Percentiles rank a stretch among this genome's conserved stretches.
Evolutionary conservation across 2,797 vertebrate species (phyloP).

Genomic region (Microhierax caerulescens): DNA sequence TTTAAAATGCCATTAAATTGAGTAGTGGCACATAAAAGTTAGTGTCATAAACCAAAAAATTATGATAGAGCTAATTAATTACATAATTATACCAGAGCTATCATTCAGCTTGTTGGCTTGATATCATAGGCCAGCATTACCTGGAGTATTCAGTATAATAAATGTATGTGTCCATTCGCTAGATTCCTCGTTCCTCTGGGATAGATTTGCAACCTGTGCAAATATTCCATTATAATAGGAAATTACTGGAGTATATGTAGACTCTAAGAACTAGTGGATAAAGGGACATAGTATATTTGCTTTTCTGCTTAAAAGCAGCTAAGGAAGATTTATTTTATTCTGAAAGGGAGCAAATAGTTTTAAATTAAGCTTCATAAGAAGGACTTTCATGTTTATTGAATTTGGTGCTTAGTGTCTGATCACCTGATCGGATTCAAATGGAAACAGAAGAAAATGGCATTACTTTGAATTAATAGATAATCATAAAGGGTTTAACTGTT

Average conservation of each 20-base stretch:
- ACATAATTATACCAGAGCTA: constrained; percentile 25
- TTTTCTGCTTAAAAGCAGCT: constrained; percentile 30
- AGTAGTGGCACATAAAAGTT: constrained; percentile 53
- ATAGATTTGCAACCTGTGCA: constrained; percentile 14
- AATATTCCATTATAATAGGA: constrained; percentile 39
- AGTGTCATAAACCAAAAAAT: constrained; percentile 63
- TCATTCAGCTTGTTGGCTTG: constrained; percentile 18
- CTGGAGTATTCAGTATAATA: background rate
- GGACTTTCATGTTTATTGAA: constrained; percentile 21
- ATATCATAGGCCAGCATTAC: constrained; percentile 7
- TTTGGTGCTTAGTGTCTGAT: constrained; percentile 15
- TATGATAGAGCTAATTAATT: constrained; percentile 64
- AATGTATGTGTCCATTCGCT: background rate
- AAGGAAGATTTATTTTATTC: constrained; percentile 4
- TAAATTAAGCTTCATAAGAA: background rate
- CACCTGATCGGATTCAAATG: constrained; percentile 8
- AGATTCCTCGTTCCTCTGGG: constrained; percentile 26
- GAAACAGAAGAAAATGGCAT: constrained; percentile 29
- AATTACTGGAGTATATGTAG: background rate
- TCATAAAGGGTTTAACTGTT: constrained; percentile 47
- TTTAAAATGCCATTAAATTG: constrained; percentile 68
- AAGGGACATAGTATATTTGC: constrained; percentile 10
- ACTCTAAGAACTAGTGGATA: background rate
- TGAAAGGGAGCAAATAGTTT: constrained; percentile 24
- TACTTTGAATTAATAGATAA: constrained; percentile 35